Conservation (phyloP, 2,797 vertebrate species). For the Momotus momota region DNA sequence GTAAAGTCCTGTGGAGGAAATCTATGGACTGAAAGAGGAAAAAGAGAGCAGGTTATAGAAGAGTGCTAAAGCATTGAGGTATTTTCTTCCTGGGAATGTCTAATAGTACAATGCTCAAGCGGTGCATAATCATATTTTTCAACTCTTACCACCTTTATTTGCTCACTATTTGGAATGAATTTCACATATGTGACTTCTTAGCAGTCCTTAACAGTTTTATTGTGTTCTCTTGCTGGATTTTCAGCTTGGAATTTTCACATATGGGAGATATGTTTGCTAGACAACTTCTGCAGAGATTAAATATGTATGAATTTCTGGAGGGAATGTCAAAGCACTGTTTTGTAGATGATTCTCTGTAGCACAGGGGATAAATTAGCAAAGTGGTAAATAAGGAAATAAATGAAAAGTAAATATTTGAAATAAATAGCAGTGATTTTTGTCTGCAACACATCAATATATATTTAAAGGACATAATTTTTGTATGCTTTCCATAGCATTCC, state of each 20-base stretch:
- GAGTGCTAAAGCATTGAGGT: accelerated
- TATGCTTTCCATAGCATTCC: not conserved
- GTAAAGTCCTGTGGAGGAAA: not conserved
- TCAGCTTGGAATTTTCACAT: not conserved
- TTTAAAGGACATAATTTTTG: not conserved
- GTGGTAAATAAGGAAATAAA: not conserved
- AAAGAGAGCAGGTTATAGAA: not conserved
- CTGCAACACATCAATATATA: not conserved
- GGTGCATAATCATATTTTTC: not conserved
- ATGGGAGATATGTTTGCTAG: not conserved
- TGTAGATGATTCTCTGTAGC: not conserved
- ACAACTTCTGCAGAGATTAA: not conserved
- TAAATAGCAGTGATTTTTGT: not conserved
- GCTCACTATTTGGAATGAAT: not conserved
- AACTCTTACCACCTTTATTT: not conserved
- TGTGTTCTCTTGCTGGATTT: not conserved
- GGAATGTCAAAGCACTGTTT: not conserved
- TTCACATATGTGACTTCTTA: not conserved
- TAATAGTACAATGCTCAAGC: not conserved
- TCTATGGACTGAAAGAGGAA: not conserved
- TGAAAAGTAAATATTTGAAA: not conserved
- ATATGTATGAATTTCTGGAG: not conserved
- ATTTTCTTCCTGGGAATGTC: not conserved
- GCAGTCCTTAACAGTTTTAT: not conserved
- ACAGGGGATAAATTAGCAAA: not conserved